Conservation (phyloP, 2,797 vertebrate species). For the Periophthalmus magnuspinnatus region DNA sequence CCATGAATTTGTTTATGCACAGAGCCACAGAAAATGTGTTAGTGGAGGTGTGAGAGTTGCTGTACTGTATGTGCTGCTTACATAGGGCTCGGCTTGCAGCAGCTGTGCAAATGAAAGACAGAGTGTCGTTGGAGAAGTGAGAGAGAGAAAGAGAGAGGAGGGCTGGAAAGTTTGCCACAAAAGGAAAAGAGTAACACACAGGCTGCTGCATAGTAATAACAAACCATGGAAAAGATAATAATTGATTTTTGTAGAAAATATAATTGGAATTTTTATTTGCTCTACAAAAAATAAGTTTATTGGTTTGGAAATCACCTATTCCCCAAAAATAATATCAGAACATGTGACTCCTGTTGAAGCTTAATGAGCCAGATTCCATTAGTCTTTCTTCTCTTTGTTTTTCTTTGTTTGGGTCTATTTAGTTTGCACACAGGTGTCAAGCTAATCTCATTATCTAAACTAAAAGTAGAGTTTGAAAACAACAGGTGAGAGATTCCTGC, state of each 20-base stretch:
- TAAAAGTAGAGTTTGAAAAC: slow-evolving; percentile 51
- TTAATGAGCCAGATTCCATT: slow-evolving; percentile 12
- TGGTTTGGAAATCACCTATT: slow-evolving; percentile 12
- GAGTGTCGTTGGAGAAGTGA: slow-evolving; percentile 67
- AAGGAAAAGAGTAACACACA: slow-evolving; percentile 67
- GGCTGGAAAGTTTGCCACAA: slow-evolving; percentile 75
- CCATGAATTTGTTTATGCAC: slow-evolving; percentile 37
- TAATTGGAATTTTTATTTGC: slow-evolving; percentile 32
- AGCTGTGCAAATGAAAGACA: slow-evolving; percentile 78
- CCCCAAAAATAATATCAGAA: background rate
- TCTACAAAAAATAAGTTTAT: slow-evolving; percentile 33
- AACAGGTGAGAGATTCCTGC: slow-evolving; percentile 65
- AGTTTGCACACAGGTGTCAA: slow-evolving; percentile 38
- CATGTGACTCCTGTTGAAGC: slow-evolving; percentile 5
- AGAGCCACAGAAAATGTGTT: slow-evolving; percentile 43
- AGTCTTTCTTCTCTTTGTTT: background rate
- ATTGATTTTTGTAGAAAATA: slow-evolving; percentile 53
- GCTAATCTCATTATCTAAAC: slow-evolving; percentile 34
- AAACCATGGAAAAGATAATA: slow-evolving; percentile 71
- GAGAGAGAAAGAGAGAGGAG: slow-evolving; percentile 19
- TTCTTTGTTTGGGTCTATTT: background rate
- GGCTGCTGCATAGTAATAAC: slow-evolving; percentile 55
- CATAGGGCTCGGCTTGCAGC: slow-evolving; percentile 69
- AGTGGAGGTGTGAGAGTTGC: slow-evolving; percentile 39
- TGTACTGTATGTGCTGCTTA: slow-evolving; percentile 53